Evolutionary conservation across 2,888 invertebrate genomes (phyloP).

Genomic region (Eretmocerus hayati): DNA sequence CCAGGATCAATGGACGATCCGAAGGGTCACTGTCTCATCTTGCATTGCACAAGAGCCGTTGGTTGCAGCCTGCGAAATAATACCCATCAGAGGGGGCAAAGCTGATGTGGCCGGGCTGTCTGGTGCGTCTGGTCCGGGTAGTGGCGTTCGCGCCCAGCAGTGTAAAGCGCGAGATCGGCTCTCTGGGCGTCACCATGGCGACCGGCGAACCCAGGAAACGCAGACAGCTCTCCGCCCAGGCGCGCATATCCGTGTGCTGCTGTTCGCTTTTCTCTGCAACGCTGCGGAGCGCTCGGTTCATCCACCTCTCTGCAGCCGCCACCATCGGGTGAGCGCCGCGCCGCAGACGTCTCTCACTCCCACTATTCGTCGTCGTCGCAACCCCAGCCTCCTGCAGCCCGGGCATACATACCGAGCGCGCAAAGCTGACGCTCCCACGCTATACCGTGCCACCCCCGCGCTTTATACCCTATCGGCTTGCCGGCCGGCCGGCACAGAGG

Average conservation of each 20-base stretch:
- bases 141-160: neutral
- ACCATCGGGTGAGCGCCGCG: constrained; percentile 9
- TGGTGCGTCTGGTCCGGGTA: too few relatives aligned
- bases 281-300: constrained; percentile 29
- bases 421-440: too few relatives aligned
- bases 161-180: neutral
- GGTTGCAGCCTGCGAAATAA: neutral
- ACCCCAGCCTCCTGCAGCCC: too few relatives aligned
- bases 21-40: too few relatives aligned
- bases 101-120: too few relatives aligned
- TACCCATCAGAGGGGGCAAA: constrained; percentile 4
- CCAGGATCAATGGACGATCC: too few relatives aligned
- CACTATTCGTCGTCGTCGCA: neutral
- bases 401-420: too few relatives aligned
- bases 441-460: too few relatives aligned
- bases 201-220: constrained; percentile 44
- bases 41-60: too few relatives aligned
- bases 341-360: neutral
- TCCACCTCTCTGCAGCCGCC: constrained; percentile 29
- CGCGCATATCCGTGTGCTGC: neutral
- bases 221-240: constrained; percentile 24
- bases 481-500: too few relatives aligned
- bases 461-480: too few relatives aligned
- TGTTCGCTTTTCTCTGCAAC: too few relatives aligned
- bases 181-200: constrained; percentile 38